phyloP scores from a whole-genome alignment of 2,113 vertebrate species.

The Natator depressus region DNA sequence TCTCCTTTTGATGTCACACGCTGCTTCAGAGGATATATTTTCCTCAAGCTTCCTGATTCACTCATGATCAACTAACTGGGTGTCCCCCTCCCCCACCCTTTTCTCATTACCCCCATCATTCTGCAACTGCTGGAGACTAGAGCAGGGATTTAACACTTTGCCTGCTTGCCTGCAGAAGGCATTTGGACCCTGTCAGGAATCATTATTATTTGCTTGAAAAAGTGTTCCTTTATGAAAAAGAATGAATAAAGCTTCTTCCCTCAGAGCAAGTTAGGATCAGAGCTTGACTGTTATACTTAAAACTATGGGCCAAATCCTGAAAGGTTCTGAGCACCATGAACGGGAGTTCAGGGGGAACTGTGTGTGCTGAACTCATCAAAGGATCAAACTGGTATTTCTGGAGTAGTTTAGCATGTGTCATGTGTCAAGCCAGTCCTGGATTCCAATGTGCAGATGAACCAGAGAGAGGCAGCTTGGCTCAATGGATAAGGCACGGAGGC shows the following conservation, averaged over 20 bases:
- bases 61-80: background rate
- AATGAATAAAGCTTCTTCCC: background rate
- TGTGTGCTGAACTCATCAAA: background rate
- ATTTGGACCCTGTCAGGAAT: accelerated
- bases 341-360: background rate
- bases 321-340: background rate
- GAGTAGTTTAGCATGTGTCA: background rate
- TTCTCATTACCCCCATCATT: accelerated
- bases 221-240: background rate
- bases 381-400: background rate
- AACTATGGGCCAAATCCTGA: background rate
- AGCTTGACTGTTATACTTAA: background rate
- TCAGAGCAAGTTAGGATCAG: background rate
- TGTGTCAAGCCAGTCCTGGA: background rate
- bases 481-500: background rate
- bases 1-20: background rate
- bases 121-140: background rate
- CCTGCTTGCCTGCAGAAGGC: background rate
- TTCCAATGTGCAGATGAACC: background rate
- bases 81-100: background rate
- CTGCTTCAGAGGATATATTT: background rate
- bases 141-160: background rate
- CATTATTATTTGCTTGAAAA: background rate
- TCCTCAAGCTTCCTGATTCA: background rate
- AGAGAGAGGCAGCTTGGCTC: background rate